These are phyloP conservation scores for Strigamia transsilvanica DNA, from an alignment of 2,888 invertebrate species.

Conservation along the genomic window DNA sequence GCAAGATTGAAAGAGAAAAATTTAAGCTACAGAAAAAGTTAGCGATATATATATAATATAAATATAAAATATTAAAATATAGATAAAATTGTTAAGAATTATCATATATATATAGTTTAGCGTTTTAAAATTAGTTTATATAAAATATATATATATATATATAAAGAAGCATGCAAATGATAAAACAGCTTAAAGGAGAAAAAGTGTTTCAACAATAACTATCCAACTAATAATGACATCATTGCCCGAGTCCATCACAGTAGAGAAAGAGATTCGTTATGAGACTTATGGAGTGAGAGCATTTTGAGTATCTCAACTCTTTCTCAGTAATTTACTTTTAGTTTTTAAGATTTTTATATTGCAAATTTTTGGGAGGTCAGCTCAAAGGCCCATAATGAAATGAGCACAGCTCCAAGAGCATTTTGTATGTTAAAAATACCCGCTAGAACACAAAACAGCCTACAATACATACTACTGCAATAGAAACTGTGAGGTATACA, in stretches of 20 bases:
- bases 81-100: slow-evolving; percentile 44
- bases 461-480: slow-evolving; percentile 46
- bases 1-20: slow-evolving; percentile 47
- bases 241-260: slow-evolving; percentile 49
- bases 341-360: neutral
- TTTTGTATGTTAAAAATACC: slow-evolving; percentile 48
- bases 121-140: slow-evolving; percentile 12
- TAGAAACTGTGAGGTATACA: slow-evolving; percentile 44
- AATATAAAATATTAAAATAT: slow-evolving; percentile 41
- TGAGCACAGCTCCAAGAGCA: slow-evolving; percentile 49
- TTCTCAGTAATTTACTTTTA: slow-evolving; percentile 25
- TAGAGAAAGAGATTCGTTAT: slow-evolving; percentile 41
- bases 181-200: slow-evolving; percentile 47
- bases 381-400: slow-evolving; percentile 42
- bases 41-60: slow-evolving; percentile 41
- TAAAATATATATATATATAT: slow-evolving; percentile 36
- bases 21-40: slow-evolving; percentile 48
- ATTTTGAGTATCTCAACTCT: slow-evolving; percentile 41
- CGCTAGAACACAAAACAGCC: slow-evolving; percentile 49
- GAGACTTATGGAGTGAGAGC: slow-evolving; percentile 34
- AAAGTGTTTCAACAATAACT: slow-evolving; percentile 49
- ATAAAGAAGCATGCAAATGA: slow-evolving; percentile 49
- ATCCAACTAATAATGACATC: slow-evolving; percentile 48
- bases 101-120: slow-evolving; percentile 46
- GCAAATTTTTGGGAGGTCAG: slow-evolving; percentile 49